These are phyloP conservation scores for Bombyx mori DNA, from an alignment of 1,140 invertebrate genomes.

Conservation along the genomic window DNA sequence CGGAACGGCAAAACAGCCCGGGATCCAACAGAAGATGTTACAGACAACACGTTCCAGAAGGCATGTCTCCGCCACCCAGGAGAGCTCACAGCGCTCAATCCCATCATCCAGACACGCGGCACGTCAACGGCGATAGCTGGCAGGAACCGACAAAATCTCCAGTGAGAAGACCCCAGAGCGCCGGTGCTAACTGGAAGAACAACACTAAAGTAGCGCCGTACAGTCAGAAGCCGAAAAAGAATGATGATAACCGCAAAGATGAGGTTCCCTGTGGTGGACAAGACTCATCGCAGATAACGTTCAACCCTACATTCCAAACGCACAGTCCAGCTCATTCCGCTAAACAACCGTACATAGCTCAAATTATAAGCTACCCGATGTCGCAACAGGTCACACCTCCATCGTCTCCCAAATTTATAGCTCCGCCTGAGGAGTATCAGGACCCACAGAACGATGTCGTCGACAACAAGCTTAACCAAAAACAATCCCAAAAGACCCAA, in stretches of 20 bases:
- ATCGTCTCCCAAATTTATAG: conserved; percentile 61
- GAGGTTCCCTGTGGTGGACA: conserved; percentile 38
- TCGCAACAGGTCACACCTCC: conserved; percentile 62
- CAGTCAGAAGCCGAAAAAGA: conserved; percentile 56
- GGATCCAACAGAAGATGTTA: conserved; percentile 39
- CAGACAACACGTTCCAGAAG: conserved; percentile 47
- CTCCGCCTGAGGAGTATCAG: conserved; percentile 61
- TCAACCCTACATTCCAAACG: conserved; percentile 70
- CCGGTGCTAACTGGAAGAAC: conserved; percentile 58
- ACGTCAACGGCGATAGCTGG: conserved; percentile 53
- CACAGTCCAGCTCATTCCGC: conserved; percentile 63
- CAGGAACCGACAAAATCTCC: conserved; percentile 57
- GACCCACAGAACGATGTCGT: conserved; percentile 50
- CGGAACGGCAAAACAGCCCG: conserved; percentile 45
- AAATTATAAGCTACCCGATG: conserved; percentile 65
- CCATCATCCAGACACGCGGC: conserved; percentile 40
- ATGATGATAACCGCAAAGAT: conserved; percentile 57
- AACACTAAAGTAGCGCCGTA: conserved; percentile 61
- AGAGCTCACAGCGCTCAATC: conserved; percentile 54
- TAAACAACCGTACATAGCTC: conserved; percentile 64
- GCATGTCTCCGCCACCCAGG: conserved; percentile 50
- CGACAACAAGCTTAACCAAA: conserved; percentile 42
- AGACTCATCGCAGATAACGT: conserved; percentile 65
- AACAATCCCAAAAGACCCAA: conserved; percentile 26
- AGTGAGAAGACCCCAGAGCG: conserved; percentile 58